Evolutionary conservation across 1,140 invertebrate species (phyloP).

Genomic region (Drosophila kohkoa): DNA sequence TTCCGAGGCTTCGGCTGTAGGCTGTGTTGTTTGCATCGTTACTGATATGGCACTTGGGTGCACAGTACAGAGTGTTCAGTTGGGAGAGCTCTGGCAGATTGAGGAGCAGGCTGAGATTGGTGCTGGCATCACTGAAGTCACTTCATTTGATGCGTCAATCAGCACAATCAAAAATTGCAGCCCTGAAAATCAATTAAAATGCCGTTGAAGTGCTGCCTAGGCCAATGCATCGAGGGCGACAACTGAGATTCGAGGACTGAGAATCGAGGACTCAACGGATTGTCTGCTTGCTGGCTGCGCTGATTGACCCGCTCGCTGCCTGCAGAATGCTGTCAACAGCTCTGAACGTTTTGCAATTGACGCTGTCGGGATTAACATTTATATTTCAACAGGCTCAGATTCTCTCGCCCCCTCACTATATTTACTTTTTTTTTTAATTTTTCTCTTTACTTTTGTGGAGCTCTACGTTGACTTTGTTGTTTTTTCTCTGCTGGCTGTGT

Average conservation of each 20-base stretch:
- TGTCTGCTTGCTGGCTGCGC: slow-evolving; percentile 7
- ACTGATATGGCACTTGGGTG: slow-evolving; percentile 62
- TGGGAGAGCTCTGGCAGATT: slow-evolving; percentile 12
- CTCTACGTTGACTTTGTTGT: slow-evolving; percentile 3
- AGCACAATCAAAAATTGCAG: slow-evolving; percentile 83
- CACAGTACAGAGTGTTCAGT: not conserved
- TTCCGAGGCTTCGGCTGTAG: slow-evolving; percentile 8
- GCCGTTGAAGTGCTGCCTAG: slow-evolving; percentile 72
- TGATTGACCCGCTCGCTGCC: not conserved
- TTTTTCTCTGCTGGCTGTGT: slow-evolving; percentile 40
- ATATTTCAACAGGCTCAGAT: slow-evolving; percentile 66
- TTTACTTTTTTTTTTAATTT: slow-evolving; percentile 26
- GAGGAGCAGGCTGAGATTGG: slow-evolving; percentile 1
- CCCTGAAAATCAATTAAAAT: slow-evolving; percentile 84
- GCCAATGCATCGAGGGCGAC: not conserved
- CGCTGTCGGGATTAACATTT: slow-evolving; percentile 79
- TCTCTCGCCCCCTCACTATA: not conserved
- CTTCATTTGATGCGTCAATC: slow-evolving; percentile 83
- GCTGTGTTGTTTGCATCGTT: slow-evolving; percentile 67
- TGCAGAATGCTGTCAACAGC: slow-evolving; percentile 65
- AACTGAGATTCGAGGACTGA: not conserved
- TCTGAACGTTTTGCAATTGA: slow-evolving; percentile 81
- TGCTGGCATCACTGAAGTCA: slow-evolving; percentile 51
- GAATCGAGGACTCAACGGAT: slow-evolving; percentile 11
- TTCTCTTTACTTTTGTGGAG: slow-evolving; percentile 12